Percentiles rank a stretch among this genome's conserved stretches.
Evolutionary conservation across 1,140 invertebrate species (phyloP).

Genomic region (Copidosoma floridanum): DNA sequence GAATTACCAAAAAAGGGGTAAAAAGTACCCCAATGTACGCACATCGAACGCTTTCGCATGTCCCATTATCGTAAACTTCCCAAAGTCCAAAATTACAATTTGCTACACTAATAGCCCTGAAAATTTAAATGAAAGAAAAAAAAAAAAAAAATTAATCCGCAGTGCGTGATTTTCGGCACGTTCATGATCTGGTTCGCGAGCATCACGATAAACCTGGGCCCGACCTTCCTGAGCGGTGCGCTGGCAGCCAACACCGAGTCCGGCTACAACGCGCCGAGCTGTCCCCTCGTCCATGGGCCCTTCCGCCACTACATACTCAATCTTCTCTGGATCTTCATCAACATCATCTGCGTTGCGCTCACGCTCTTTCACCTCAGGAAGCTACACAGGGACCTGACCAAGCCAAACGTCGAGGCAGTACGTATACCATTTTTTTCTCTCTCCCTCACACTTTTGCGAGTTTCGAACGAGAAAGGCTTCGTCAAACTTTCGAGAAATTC

Average conservation of each 20-base stretch:
- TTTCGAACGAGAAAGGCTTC: no score
- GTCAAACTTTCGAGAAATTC: no score
- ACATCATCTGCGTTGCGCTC: slow-evolving; percentile 81
- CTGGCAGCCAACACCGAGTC: slow-evolving; percentile 78
- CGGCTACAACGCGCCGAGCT: slow-evolving; percentile 75
- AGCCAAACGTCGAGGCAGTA: slow-evolving; percentile 66
- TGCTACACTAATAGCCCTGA: no score
- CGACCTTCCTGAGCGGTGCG: slow-evolving; percentile 83
- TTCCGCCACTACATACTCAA: slow-evolving; percentile 87
- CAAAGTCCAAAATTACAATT: no score
- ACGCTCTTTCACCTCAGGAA: slow-evolving; percentile 82
- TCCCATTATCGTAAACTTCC: no score
- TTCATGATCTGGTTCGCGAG: slow-evolving; percentile 92
- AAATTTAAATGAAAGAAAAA: background rate
- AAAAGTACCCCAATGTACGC: no score
- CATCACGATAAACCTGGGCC: slow-evolving; percentile 87
- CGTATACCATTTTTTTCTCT: no score
- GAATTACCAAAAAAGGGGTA: no score
- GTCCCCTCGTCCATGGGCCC: slow-evolving; percentile 76
- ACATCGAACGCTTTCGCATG: background rate
- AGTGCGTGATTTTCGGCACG: slow-evolving; percentile 87
- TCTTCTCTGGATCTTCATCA: slow-evolving; percentile 85
- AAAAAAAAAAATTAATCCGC: slow-evolving; percentile 41
- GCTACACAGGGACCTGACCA: slow-evolving; percentile 79
- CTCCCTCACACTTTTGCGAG: no score